phyloP scores from a whole-genome alignment of 2,113 vertebrate species.

The Proteles cristata region DNA sequence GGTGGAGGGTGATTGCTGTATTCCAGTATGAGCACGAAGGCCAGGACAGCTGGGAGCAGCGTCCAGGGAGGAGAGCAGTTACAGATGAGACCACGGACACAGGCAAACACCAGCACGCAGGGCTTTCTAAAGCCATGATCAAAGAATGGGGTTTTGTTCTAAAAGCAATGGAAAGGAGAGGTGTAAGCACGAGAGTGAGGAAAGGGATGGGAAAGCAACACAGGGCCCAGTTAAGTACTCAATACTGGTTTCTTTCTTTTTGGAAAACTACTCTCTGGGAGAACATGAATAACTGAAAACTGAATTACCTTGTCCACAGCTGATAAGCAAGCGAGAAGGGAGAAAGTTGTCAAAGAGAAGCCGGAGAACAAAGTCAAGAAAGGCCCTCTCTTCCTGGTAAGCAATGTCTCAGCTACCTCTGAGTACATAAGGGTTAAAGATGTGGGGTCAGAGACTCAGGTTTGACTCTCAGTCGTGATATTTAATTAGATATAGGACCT shows the following conservation, averaged over 20 bases:
- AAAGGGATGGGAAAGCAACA: background rate
- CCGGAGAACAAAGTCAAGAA: background rate
- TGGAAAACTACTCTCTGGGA: conserved; percentile 39
- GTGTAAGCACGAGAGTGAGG: background rate
- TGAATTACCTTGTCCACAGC: background rate
- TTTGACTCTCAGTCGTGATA: background rate
- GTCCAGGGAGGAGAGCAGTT: background rate
- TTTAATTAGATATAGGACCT: background rate
- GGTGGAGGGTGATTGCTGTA: background rate
- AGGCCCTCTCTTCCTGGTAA: background rate
- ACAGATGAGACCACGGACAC: background rate
- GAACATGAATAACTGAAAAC: background rate
- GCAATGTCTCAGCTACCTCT: background rate
- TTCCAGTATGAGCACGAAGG: background rate
- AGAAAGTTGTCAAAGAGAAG: conserved; percentile 29
- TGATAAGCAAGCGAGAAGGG: background rate
- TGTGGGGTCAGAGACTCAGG: background rate
- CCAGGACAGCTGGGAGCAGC: background rate
- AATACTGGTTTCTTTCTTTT: conserved; percentile 23
- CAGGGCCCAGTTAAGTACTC: background rate
- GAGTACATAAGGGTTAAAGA: background rate
- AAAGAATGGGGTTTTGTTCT: conserved; percentile 46
- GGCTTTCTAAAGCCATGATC: background rate
- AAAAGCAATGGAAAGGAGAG: background rate
- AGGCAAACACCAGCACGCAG: background rate